Evolutionary conservation across 2,888 invertebrate genomes (phyloP), one percentile per base, ranked within the genome.

Genomic region (Zaprionus bogoriensis): DNA sequence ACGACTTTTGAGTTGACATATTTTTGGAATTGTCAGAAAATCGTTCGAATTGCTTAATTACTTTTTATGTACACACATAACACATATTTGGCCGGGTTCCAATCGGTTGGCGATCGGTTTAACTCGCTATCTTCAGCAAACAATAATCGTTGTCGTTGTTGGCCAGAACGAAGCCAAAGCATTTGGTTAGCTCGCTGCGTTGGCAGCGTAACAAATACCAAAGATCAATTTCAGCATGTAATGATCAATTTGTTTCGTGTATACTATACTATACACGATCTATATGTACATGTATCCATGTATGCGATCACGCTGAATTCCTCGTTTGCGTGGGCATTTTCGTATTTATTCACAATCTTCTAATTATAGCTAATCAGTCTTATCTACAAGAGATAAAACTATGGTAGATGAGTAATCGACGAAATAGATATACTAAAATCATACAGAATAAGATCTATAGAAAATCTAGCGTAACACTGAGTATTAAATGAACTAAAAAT

Each of bases 1-100:
- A 60, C 36, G 32, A 47, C 64, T 73, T 62, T 73, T 46, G 59
- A 57, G 63, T 77, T 84, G 81, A 87, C 85, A 82, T 87, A 82
- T 82, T 84, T 82, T 82, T 81, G 84, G 87, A 82, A 77, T 75
- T 87, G 87, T 82, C 85, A 87, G n/a, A 87, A 82, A 87, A 65
- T 60, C 62, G 39, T 75, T 87, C 44, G 62, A 75, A 75, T 70
- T 67, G 85, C 87, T 87, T 77, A 87, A 87, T 87, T 84, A 87
- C 87, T 81, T 77, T 84, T 67, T 61, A 67, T 58, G 59, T 53
- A 42, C 55, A 52, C 36, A 50, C 45, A 25, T 32, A 50, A 59
- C 45, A 62, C 32, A 32, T 47, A 47, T 47, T 77, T 77, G 77
- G 77, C 74, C 17, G n/a, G 1, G 4, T 19, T 48, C 77, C 74